These are phyloP conservation scores for Gonioctena quinquepunctata DNA, from an alignment of 1,140 invertebrate species.

Conservation along the genomic window DNA sequence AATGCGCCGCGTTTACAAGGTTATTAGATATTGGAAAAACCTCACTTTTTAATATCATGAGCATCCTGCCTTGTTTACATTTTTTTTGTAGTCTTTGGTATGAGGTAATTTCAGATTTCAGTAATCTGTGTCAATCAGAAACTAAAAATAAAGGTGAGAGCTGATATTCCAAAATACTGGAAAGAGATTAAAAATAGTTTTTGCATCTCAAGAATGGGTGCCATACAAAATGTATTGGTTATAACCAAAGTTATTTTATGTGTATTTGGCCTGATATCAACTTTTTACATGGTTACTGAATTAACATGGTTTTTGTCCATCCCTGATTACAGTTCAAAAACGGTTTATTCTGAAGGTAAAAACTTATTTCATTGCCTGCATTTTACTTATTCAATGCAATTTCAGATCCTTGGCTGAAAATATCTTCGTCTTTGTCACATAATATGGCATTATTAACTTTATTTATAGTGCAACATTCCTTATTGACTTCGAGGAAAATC, in stretches of 20 bases:
- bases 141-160: no score
- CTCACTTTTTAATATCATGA: no score
- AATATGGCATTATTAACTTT: conserved; percentile 45
- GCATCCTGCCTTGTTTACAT: no score
- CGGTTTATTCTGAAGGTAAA: conserved; percentile 21
- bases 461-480: conserved; percentile 49
- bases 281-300: conserved; percentile 42
- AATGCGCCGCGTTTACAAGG: no score
- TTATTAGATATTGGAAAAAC: no score
- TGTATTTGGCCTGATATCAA: neutral
- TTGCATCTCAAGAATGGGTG: neutral
- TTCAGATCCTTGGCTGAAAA: conserved; percentile 36
- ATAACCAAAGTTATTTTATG: neutral
- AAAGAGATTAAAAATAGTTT: no score
- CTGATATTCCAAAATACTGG: no score
- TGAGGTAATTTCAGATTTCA: no score
- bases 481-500: conserved; percentile 37
- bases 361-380: neutral
- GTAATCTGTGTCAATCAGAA: no score
- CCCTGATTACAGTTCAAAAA: conserved; percentile 25
- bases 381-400: neutral
- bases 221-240: neutral
- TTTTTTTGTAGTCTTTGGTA: no score
- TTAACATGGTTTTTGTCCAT: conserved; percentile 46
- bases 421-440: conserved; percentile 38